Conservation (phyloP, 2,113 vertebrate species). For the Rhynchomys soricoides region DNA sequence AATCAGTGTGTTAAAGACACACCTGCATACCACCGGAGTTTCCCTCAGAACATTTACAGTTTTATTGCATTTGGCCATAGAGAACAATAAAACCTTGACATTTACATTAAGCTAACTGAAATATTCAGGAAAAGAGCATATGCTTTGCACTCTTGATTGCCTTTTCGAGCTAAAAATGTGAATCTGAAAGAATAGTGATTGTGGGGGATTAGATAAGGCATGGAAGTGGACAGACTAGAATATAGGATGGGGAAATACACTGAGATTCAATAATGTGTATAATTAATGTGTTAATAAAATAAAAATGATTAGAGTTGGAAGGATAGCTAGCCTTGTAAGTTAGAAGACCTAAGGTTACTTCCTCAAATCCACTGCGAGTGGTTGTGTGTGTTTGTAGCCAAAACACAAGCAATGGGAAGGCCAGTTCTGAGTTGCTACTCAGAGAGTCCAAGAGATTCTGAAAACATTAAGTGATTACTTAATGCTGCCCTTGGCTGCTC, state of each 20-base stretch:
- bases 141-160: neutral
- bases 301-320: neutral
- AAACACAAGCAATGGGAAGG: neutral
- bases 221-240: rapidly evolving
- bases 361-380: neutral
- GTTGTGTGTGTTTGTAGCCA: too few species aligned
- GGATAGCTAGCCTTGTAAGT: neutral
- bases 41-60: neutral
- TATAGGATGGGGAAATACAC: neutral
- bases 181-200: neutral
- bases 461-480: neutral
- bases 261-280: neutral
- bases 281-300: neutral
- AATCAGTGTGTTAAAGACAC: neutral
- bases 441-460: neutral
- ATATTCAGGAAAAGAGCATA: too few species aligned
- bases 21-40: neutral
- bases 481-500: neutral
- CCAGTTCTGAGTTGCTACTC: too few species aligned
- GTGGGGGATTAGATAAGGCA: neutral
- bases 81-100: neutral
- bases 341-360: neutral
- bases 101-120: neutral
- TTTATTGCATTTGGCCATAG: neutral
- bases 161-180: neutral